phyloP scores from a whole-genome alignment of 2,888 invertebrate genomes.

The Lithophane leautieri region DNA sequence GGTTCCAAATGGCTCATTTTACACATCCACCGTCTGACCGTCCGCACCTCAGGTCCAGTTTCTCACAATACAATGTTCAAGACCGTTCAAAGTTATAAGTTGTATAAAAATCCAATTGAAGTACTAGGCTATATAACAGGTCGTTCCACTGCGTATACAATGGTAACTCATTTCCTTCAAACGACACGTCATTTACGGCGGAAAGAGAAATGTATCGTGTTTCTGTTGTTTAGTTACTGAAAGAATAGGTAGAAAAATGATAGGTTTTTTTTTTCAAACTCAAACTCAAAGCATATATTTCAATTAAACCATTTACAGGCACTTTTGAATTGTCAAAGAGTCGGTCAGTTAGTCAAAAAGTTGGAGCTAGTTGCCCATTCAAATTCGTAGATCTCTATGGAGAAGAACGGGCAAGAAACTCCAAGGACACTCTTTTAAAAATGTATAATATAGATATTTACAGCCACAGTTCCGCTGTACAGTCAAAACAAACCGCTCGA shows the following conservation, averaged over 20 bases:
- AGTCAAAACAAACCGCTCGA: no score
- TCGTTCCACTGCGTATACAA: constrained; percentile 22
- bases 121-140: constrained; percentile 22
- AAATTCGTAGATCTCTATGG: no score
- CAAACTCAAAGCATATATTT: no score
- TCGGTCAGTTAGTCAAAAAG: no score
- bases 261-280: no score
- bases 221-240: neutral
- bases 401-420: no score
- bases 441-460: no score
- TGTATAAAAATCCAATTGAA: constrained; percentile 53
- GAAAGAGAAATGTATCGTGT: constrained; percentile 15
- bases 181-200: constrained; percentile 37
- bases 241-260: neutral
- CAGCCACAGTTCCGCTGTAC: no score
- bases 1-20: neutral
- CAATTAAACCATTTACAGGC: no score
- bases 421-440: no score
- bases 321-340: no score
- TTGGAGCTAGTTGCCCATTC: no score
- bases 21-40: neutral
- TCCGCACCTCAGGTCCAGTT: neutral
- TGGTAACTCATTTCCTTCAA: constrained; percentile 38
- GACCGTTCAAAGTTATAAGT: constrained; percentile 6
- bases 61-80: constrained; percentile 19